Base-by-base conservation (phyloP, 2,888 invertebrate species). In the Lobophora halterata region DNA sequence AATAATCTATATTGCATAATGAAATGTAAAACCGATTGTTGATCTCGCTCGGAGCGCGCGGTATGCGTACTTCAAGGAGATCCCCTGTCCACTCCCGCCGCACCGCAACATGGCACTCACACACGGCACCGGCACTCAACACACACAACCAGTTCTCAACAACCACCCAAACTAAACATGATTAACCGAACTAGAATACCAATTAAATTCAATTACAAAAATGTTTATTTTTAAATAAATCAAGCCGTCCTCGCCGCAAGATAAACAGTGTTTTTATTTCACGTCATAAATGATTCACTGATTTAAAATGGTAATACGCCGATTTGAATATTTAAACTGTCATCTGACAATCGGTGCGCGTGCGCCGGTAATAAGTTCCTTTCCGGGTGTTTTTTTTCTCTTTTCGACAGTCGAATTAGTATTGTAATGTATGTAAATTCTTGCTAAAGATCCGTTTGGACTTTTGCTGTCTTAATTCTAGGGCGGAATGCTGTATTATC, bases 351-450 rank as follows among this genome's bases (percentile, higher is more conserved):
- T 51, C 34, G 51, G 28, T 48, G 67, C 71, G 69, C 71, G 64
- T 66, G 69, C 67, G 70, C 60, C 61, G 54, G 26, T 29, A 31
- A 21, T 33, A 12, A 25, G 40, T 56, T 51, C 52, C 64, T 72
- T 74, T 73, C 71, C 72, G 70, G 68, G 64, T 71, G 48, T 60
- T 64, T 64, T 71, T 65, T 69, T 61, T 60, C 58, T 58, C 59
- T 58, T 52, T 55, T 58, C 49, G 45, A 49, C 44, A 58, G 57
- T 58, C 52, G 63, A 71, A 74, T 76, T 75, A 75, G 65, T 79
- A 81, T 76, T 75, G 70, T 75, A 79, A 81, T 78, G 57, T 75
- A 82, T 80, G 79, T 65, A 72, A 79, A 80, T 79, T 56, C 60
- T 68, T 70, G 73, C 66, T 70, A 74, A 75, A 77, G 72, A 76